Conservation (phyloP, 2,113 vertebrate genomes). For the Garra rufa region DNA sequence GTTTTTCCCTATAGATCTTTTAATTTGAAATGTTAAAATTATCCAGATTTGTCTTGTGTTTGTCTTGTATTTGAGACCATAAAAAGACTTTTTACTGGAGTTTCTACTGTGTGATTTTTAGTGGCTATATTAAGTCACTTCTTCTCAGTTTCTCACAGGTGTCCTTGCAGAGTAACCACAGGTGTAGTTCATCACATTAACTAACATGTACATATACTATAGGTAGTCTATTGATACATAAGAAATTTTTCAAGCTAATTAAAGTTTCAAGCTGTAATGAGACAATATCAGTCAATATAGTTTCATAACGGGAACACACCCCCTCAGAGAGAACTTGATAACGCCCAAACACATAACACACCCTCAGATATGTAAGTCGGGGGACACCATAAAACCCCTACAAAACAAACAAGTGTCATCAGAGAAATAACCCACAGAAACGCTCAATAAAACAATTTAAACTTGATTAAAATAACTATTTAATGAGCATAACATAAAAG, state of each 20-base stretch:
- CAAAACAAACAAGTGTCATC: slow-evolving; percentile 8
- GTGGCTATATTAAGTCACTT: not conserved
- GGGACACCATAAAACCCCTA: slow-evolving; percentile 19
- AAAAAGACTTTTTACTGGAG: not conserved
- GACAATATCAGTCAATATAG: not conserved
- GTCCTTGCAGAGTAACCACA: not conserved
- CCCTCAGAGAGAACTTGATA: slow-evolving; percentile 30
- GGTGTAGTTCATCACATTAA: not conserved
- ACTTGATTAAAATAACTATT: slow-evolving; percentile 7
- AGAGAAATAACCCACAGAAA: not conserved
- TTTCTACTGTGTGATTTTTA: not conserved
- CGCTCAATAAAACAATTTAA: not conserved
- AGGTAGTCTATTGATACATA: not conserved
- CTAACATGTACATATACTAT: no score
- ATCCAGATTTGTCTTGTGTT: no score
- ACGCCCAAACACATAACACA: slow-evolving; percentile 45
- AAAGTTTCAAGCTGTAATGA: not conserved
- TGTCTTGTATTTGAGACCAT: not conserved
- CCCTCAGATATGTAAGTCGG: slow-evolving; percentile 47
- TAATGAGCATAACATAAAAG: not conserved
- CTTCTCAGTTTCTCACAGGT: not conserved
- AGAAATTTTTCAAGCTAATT: not conserved
- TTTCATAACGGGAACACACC: slow-evolving; percentile 21
- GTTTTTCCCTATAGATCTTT: not conserved
- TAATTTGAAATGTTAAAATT: no score